Evolutionary conservation across 2,113 vertebrate species (phyloP).

Genomic region (Aptenodytes patagonicus): DNA sequence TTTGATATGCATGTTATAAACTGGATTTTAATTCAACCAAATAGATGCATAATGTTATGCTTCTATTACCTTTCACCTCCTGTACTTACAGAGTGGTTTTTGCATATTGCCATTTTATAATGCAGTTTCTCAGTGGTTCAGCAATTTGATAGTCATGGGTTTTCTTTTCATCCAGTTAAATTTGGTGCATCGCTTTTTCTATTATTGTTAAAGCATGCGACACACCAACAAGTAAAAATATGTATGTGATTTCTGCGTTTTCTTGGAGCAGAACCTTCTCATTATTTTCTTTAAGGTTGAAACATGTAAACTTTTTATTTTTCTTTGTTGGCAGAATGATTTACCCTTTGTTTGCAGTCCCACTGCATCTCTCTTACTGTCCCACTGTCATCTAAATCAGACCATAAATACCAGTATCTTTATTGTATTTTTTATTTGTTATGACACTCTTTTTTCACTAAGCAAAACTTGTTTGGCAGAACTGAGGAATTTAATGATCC

Average conservation of each 20-base stretch:
- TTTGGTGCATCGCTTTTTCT: not conserved
- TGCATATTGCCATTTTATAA: not conserved
- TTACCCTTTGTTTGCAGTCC: not conserved
- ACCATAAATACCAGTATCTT: not conserved
- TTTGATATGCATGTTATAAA: not conserved
- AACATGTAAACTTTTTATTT: not conserved
- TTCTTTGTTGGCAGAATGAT: not conserved
- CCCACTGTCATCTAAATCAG: not conserved
- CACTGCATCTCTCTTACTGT: not conserved
- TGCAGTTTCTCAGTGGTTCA: not conserved
- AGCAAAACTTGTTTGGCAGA: not conserved
- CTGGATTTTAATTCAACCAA: not conserved
- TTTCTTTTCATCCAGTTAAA: not conserved
- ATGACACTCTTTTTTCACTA: not conserved
- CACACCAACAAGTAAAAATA: not conserved
- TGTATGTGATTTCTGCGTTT: not conserved
- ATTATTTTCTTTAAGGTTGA: not conserved
- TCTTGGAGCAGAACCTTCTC: not conserved
- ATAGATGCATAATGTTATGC: not conserved
- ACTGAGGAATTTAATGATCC: not conserved
- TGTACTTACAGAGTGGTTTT: not conserved
- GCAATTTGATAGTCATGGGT: not conserved
- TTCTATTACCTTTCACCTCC: not conserved
- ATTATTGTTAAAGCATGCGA: not conserved
- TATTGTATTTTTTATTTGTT: not conserved